phyloP scores from a whole-genome alignment of 2,888 invertebrate genomes.

The Leptopilina syphax region DNA sequence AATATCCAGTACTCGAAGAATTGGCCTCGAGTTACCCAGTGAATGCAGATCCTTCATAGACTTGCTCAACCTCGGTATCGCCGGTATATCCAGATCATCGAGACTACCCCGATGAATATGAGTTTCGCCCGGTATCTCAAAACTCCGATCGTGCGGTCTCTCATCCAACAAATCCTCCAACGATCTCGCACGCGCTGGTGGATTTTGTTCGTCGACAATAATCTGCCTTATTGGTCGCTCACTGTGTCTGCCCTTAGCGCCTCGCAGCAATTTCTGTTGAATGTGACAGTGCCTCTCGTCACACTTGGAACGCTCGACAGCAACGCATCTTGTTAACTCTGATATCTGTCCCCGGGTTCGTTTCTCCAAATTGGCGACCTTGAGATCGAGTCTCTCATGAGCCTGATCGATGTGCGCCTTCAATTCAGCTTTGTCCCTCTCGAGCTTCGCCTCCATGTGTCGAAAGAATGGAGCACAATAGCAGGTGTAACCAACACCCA shows the following conservation, averaged over 20 bases:
- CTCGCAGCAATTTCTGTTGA: slow-evolving; percentile 80
- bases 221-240: slow-evolving; percentile 78
- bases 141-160: slow-evolving; percentile 67
- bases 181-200: slow-evolving; percentile 84
- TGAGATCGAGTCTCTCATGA: slow-evolving; percentile 87
- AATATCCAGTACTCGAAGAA: slow-evolving; percentile 63
- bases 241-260: slow-evolving; percentile 81
- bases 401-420: slow-evolving; percentile 88
- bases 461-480: slow-evolving; percentile 95
- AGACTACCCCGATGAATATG: slow-evolving; percentile 67
- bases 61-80: slow-evolving; percentile 69
- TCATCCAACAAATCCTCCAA: slow-evolving; percentile 82
- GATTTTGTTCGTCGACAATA: slow-evolving; percentile 78
- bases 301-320: slow-evolving; percentile 81
- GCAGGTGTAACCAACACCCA: slow-evolving; percentile 95
- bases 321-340: slow-evolving; percentile 83
- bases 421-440: slow-evolving; percentile 88
- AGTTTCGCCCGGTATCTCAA: slow-evolving; percentile 72
- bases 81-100: slow-evolving; percentile 71
- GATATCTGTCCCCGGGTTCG: slow-evolving; percentile 86
- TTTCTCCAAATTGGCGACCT: slow-evolving; percentile 88
- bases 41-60: slow-evolving; percentile 67
- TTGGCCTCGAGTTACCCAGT: slow-evolving; percentile 59
- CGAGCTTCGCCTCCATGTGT: slow-evolving; percentile 90
- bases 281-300: slow-evolving; percentile 83